phyloP scores from a whole-genome alignment of 2,113 vertebrate species.

The Erythrolamprus reginae region DNA sequence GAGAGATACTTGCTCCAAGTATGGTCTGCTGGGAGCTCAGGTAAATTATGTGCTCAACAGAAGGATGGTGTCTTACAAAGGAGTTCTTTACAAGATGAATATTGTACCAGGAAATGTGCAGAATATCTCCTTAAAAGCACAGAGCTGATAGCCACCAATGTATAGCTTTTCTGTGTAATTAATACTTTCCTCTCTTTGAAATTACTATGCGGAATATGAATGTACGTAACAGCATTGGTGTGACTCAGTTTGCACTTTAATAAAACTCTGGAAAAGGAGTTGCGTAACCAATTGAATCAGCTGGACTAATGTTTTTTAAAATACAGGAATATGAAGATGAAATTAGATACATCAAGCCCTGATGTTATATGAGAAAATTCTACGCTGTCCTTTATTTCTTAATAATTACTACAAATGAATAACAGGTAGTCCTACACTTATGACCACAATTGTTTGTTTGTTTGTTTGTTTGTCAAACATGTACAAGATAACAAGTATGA shows the following conservation, averaged over 20 bases:
- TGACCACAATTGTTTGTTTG: not conserved
- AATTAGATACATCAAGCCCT: not conserved
- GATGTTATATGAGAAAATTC: not conserved
- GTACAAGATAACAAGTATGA: too few species aligned
- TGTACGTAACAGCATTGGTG: constrained; percentile 1
- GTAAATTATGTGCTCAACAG: not conserved
- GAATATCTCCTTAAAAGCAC: not conserved
- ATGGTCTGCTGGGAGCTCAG: constrained; percentile 6
- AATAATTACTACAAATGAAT: not conserved
- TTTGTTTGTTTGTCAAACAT: too few species aligned
- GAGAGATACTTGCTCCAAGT: not conserved
- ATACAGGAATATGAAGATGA: not conserved
- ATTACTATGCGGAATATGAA: not conserved
- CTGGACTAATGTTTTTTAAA: not conserved
- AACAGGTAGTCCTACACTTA: not conserved
- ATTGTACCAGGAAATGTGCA: not conserved
- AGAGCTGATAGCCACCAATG: not conserved
- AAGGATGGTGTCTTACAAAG: not conserved
- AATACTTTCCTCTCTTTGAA: not conserved
- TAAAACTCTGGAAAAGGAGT: not conserved
- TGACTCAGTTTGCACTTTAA: not conserved
- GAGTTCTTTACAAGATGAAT: not conserved
- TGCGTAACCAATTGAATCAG: not conserved
- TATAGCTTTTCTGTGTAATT: not conserved
- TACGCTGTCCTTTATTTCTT: not conserved